Percentiles rank a stretch among this genome's conserved stretches.
These are phyloP conservation scores for Malurus cyaneus DNA, from an alignment of 2,113 vertebrate species.

Conservation along the genomic window DNA sequence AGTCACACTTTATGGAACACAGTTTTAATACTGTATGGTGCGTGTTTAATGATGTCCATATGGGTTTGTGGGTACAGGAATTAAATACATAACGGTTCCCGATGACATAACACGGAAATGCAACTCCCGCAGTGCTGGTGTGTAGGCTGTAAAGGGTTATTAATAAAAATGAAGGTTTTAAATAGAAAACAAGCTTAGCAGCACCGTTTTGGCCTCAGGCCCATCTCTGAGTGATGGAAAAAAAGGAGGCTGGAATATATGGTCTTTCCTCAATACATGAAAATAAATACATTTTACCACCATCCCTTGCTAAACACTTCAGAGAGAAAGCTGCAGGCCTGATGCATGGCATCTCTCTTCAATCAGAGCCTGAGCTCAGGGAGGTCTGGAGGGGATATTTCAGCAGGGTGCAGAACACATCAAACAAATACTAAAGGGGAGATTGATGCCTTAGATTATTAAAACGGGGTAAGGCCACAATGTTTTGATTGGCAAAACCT, in stretches of 20 bases:
- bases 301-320: conserved; percentile 29
- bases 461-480: conserved; percentile 31
- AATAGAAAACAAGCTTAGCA: conserved; percentile 73
- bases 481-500: conserved; percentile 62
- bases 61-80: conserved; percentile 72
- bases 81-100: conserved; percentile 67
- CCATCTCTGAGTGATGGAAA: conserved; percentile 68
- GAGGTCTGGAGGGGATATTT: conserved; percentile 57
- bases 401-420: conserved; percentile 53
- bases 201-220: conserved; percentile 66
- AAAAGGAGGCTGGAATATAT: conserved; percentile 60
- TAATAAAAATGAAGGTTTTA: conserved; percentile 75
- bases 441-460: conserved; percentile 64
- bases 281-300: conserved; percentile 66
- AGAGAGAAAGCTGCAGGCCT: conserved; percentile 24
- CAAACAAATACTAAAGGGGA: conserved; percentile 46
- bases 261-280: conserved; percentile 49
- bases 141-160: conserved; percentile 72
- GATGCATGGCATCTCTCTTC: conserved; percentile 44
- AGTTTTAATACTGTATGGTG: conserved; percentile 60
- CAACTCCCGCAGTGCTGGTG: conserved; percentile 63
- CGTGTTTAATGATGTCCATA: conserved; percentile 72
- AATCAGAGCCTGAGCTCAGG: conserved; percentile 11
- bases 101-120: conserved; percentile 74
- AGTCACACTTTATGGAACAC: conserved; percentile 60